A percentile compares a stretch with the other conserved stretches of the same genome.
These are phyloP conservation scores for Drosophila bifasciata DNA, from an alignment of 1,140 invertebrate genomes.

Conservation along the genomic window DNA sequence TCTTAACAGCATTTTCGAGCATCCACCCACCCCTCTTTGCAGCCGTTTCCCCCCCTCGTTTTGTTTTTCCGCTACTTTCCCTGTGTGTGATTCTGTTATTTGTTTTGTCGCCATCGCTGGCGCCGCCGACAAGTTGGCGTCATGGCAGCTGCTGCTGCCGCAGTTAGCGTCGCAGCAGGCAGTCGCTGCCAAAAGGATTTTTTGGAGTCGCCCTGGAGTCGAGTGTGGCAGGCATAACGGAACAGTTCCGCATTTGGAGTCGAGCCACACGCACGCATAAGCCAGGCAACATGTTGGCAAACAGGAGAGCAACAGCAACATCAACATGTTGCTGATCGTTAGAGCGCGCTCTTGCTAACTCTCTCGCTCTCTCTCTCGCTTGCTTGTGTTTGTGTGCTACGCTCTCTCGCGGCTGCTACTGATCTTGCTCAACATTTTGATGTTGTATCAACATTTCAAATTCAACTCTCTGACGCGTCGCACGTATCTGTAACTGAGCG, in stretches of 20 bases:
- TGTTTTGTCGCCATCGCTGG: conserved; percentile 72
- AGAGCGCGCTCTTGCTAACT: conserved; percentile 20
- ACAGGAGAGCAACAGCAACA: not conserved
- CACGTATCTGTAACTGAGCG: too few species aligned
- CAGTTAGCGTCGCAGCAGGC: conserved; percentile 30
- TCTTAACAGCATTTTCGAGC: conserved; percentile 23
- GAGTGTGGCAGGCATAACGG: conserved; percentile 55
- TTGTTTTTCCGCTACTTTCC: conserved; percentile 55
- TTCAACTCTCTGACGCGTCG: too few species aligned
- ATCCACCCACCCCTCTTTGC: conserved; percentile 5
- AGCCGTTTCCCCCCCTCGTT: conserved; percentile 11
- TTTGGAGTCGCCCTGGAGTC: conserved; percentile 28
- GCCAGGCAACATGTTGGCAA: not conserved
- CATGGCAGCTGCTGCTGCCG: conserved; percentile 26
- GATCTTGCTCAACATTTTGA: conserved; percentile 48
- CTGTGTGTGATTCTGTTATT: conserved; percentile 67
- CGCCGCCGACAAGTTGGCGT: conserved; percentile 38
- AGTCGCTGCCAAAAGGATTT: conserved; percentile 69
- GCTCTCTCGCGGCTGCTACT: conserved; percentile 21
- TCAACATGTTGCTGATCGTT: conserved; percentile 37
- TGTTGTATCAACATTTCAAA: not conserved
- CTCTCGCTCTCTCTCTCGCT: conserved; percentile 16
- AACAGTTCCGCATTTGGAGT: conserved; percentile 72
- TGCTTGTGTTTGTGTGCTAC: too few species aligned
- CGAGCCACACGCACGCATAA: conserved; percentile 50